phyloP scores from a whole-genome alignment of 2,888 invertebrate genomes.

The Cephalotes varians region DNA sequence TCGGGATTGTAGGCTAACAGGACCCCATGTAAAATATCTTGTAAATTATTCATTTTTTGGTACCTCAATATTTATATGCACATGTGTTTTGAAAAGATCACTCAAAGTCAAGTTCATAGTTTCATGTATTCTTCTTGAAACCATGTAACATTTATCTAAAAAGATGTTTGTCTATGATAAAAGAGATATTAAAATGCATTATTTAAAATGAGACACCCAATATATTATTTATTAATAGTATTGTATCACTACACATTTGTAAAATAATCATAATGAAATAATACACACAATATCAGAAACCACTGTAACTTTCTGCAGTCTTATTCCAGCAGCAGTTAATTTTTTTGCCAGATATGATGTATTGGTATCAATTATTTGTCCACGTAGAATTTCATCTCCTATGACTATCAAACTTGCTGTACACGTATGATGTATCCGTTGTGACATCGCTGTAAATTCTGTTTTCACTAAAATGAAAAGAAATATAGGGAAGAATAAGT shows the following conservation, averaged over 20 bases:
- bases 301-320: slow-evolving; percentile 81
- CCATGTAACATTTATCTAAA: no score
- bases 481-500: neutral
- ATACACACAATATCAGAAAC: slow-evolving; percentile 87
- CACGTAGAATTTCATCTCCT: slow-evolving; percentile 90
- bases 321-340: slow-evolving; percentile 75
- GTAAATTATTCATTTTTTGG: no score
- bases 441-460: slow-evolving; percentile 27
- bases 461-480: neutral
- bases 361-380: slow-evolving; percentile 89
- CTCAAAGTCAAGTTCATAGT: no score
- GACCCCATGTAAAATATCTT: no score
- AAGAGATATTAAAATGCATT: no score
- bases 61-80: no score
- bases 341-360: slow-evolving; percentile 84
- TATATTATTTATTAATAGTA: neutral
- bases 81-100: no score
- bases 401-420: slow-evolving; percentile 86
- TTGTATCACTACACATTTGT: neutral
- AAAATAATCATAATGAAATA: slow-evolving; percentile 15
- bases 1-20: no score
- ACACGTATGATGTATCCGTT: slow-evolving; percentile 64
- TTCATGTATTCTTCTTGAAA: no score
- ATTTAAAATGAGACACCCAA: no score
- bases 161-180: no score